These are phyloP conservation scores for Emydura subglobosa DNA, from an alignment of 2,113 vertebrate genomes.

Conservation along the genomic window DNA sequence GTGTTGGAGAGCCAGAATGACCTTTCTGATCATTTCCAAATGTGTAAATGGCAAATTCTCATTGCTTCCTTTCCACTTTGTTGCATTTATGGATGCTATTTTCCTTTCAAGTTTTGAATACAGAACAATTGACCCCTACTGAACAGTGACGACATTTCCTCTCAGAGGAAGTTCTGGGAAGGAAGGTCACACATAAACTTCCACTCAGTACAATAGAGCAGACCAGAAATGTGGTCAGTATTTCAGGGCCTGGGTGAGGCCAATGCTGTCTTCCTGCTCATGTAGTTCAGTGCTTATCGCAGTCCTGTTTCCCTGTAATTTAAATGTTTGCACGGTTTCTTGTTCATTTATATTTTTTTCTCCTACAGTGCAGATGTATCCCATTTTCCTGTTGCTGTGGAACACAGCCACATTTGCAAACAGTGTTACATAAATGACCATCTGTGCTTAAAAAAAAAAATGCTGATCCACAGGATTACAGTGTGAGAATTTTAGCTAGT, in stretches of 20 bases:
- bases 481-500: conserved; percentile 51
- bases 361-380: conserved; percentile 71
- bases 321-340: conserved; percentile 71
- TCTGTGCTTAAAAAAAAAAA: conserved; percentile 49
- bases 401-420: conserved; percentile 61
- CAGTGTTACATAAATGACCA: conserved; percentile 66
- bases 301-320: conserved; percentile 65
- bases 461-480: conserved; percentile 40
- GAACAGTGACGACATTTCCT: conserved; percentile 72
- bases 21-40: conserved; percentile 3
- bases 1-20: not conserved
- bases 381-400: conserved; percentile 79
- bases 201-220: conserved; percentile 64
- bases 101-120: conserved; percentile 65
- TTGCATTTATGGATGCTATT: conserved; percentile 43
- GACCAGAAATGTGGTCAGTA: conserved; percentile 69
- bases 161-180: conserved; percentile 70
- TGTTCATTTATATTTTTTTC: conserved; percentile 64
- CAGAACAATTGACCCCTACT: conserved; percentile 68
- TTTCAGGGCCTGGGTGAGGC: conserved; percentile 71
- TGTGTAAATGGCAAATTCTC: conserved; percentile 32
- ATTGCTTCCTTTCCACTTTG: conserved; percentile 54
- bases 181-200: conserved; percentile 68
- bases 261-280: conserved; percentile 69
- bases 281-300: conserved; percentile 60